A percentile compares a stretch with the other conserved stretches of the same genome.
phyloP scores from a whole-genome alignment of 2,797 vertebrate genomes.

The Cheirogaleus major region DNA sequence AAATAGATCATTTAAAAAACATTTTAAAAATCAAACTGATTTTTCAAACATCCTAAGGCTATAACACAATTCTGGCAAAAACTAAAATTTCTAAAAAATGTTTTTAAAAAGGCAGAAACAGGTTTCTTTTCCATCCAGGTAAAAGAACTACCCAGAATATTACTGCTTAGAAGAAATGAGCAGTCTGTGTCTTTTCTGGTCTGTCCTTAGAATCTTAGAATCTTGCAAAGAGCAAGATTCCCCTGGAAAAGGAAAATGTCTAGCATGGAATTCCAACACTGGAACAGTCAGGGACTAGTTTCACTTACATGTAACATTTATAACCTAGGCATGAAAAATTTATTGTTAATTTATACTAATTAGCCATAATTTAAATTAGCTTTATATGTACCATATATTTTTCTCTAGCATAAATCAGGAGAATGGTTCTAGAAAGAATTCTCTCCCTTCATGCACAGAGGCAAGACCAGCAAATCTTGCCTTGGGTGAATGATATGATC shows the following conservation, averaged over 20 bases:
- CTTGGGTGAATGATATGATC: neutral
- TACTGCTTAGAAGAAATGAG: neutral
- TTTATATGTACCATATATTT: neutral
- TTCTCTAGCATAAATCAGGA: constrained; percentile 11
- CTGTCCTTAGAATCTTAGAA: neutral
- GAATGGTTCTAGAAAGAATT: constrained; percentile 30
- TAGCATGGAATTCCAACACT: neutral
- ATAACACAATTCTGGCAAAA: neutral
- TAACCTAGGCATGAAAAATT: neutral
- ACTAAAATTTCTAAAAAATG: neutral
- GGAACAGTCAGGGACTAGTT: neutral
- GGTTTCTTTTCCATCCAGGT: neutral
- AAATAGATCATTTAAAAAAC: neutral
- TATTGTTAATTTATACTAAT: neutral
- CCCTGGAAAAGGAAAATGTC: neutral
- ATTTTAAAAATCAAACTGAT: constrained; percentile 19
- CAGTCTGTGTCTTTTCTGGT: neutral
- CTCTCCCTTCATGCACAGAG: neutral
- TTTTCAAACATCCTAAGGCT: constrained; percentile 7
- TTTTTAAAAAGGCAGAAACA: neutral
- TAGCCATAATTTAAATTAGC: constrained; percentile 42
- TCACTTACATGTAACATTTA: neutral
- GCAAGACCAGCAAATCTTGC: neutral
- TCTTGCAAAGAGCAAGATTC: neutral
- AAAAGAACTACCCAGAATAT: neutral